These are phyloP conservation scores for Propithecus perrieri DNA, from an alignment of 2,797 vertebrate species.

Conservation along the genomic window DNA sequence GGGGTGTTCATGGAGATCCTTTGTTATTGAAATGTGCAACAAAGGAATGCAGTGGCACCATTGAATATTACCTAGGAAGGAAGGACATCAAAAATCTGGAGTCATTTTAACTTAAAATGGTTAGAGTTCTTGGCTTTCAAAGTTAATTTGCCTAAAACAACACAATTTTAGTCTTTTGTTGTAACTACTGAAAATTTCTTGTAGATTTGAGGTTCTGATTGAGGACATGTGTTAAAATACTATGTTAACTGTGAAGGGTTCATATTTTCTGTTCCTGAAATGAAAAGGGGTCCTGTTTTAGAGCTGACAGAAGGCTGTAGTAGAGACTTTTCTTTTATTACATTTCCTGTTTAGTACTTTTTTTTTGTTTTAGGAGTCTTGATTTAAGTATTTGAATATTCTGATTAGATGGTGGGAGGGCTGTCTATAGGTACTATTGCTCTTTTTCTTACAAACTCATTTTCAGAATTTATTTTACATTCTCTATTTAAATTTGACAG, in stretches of 20 bases:
- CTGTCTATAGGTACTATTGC: not conserved
- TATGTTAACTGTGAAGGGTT: not conserved
- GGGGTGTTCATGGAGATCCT: conserved; percentile 31
- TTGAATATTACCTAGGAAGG: conserved; percentile 69
- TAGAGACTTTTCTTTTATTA: not conserved
- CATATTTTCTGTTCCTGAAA: conserved; percentile 13
- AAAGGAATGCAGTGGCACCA: conserved; percentile 78
- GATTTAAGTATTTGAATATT: not conserved
- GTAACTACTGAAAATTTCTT: not conserved
- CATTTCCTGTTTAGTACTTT: not conserved
- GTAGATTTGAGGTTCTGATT: not conserved
- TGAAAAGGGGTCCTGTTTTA: conserved; percentile 52
- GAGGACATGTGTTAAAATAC: conserved; percentile 9
- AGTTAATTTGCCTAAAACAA: not conserved
- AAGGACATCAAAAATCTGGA: conserved; percentile 56
- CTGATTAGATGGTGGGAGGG: not conserved
- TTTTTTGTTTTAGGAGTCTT: not conserved
- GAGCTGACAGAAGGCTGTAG: conserved; percentile 52
- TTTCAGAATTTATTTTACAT: conserved; percentile 39
- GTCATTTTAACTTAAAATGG: not conserved
- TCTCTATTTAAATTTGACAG: conserved; percentile 12
- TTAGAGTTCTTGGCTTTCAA: conserved; percentile 47
- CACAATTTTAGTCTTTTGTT: not conserved
- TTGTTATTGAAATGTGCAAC: conserved; percentile 74
- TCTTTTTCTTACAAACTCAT: not conserved